Conservation (phyloP, 2,888 invertebrate genomes). For the Penaeus monodon region DNA sequence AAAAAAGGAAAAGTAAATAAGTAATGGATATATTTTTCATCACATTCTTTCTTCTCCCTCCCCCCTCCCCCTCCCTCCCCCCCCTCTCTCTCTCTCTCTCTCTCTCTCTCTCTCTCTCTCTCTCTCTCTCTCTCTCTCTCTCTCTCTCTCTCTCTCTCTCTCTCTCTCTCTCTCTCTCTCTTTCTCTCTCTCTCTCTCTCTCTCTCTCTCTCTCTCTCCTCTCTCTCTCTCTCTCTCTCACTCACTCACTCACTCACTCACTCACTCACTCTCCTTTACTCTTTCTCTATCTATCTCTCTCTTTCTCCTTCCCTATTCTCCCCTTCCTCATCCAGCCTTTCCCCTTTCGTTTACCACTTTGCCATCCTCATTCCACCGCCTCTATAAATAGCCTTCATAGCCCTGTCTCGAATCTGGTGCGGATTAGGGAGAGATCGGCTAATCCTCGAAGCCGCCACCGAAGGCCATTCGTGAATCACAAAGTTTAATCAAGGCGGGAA, state of each 20-base stretch:
- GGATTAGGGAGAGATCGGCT: no score
- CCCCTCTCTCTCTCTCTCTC: conserved; percentile 15
- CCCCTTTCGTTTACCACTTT: no score
- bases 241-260: background rate
- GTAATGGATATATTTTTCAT: no score
- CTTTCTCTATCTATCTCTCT: background rate
- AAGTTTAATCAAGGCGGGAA: no score
- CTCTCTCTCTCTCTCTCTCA: no score
- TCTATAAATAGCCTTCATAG: no score
- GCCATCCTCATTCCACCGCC: no score
- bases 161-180: background rate
- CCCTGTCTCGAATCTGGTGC: no score
- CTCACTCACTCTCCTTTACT: background rate
- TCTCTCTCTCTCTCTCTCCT: background rate
- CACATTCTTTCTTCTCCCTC: background rate
- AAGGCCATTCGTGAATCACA: no score
- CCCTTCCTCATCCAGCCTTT: no score
- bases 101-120: conserved; percentile 3
- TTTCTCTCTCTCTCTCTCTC: background rate
- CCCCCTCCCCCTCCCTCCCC: conserved; percentile 13
- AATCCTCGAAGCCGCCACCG: no score
- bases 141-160: background rate
- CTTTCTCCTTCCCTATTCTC: background rate
- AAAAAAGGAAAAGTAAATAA: no score
- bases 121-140: background rate